Percentiles rank a stretch among this genome's conserved stretches.
Conservation (phyloP, 2,888 invertebrate genomes). For the Drosophila conformis region DNA sequence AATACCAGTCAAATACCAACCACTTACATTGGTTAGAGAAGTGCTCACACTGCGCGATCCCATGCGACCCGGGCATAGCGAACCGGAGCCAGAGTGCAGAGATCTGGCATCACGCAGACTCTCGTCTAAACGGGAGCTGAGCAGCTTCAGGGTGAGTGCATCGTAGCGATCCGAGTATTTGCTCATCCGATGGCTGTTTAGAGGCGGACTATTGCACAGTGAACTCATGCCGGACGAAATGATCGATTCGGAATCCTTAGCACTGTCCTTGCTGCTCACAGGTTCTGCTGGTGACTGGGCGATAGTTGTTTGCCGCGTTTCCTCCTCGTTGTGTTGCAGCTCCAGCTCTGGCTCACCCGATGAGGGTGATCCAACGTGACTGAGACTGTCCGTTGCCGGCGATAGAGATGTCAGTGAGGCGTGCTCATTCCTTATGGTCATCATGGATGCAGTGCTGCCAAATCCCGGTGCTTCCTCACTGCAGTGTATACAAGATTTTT, state of each 20-base stretch:
- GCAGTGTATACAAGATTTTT: not conserved
- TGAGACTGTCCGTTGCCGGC: slow-evolving; percentile 39
- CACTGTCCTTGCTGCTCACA: slow-evolving; percentile 77
- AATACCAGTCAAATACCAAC: not conserved
- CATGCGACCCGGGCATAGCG: slow-evolving; percentile 70
- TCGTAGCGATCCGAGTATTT: slow-evolving; percentile 83
- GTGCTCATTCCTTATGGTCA: slow-evolving; percentile 81
- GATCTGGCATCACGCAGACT: slow-evolving; percentile 79
- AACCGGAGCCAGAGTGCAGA: slow-evolving; percentile 74
- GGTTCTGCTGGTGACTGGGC: slow-evolving; percentile 39
- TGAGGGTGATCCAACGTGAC: slow-evolving; percentile 64
- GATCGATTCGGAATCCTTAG: slow-evolving; percentile 82
- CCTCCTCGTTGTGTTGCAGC: slow-evolving; percentile 33
- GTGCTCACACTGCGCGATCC: slow-evolving; percentile 77
- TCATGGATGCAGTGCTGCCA: slow-evolving; percentile 80
- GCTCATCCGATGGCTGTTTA: slow-evolving; percentile 77
- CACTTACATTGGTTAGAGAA: slow-evolving; percentile 83
- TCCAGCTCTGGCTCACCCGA: slow-evolving; percentile 57
- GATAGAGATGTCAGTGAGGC: slow-evolving; percentile 59
- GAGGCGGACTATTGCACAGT: slow-evolving; percentile 81
- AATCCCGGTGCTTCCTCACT: slow-evolving; percentile 77
- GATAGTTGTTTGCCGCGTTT: slow-evolving; percentile 13
- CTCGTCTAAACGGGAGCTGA: slow-evolving; percentile 75
- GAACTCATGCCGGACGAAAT: slow-evolving; percentile 84
- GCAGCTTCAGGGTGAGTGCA: slow-evolving; percentile 78